Conservation (phyloP, 2,797 vertebrate genomes). For the Eupleurogrammus muticus region DNA sequence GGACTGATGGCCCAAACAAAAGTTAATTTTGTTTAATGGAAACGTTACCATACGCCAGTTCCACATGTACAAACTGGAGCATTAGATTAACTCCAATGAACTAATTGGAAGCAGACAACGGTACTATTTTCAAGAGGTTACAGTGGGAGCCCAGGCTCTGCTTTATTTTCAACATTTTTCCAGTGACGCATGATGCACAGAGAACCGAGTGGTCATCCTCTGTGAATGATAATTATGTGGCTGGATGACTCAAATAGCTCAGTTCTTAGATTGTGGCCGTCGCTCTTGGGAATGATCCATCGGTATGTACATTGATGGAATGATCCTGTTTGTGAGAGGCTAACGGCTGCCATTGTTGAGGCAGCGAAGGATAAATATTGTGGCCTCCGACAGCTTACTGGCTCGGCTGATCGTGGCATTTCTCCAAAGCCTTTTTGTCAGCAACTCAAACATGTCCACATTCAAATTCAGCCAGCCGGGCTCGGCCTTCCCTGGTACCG, state of each 20-base stretch:
- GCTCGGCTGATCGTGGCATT: slow-evolving; percentile 38
- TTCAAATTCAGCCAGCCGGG: slow-evolving; percentile 55
- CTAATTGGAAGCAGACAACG: slow-evolving; percentile 89
- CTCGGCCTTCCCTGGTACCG: slow-evolving; percentile 25
- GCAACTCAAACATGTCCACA: slow-evolving; percentile 63
- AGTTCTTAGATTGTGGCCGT: slow-evolving; percentile 57
- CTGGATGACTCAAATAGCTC: slow-evolving; percentile 72
- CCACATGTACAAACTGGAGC: slow-evolving; percentile 85
- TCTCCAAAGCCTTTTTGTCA: slow-evolving; percentile 57
- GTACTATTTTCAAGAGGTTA: slow-evolving; percentile 73
- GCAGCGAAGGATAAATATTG: slow-evolving; percentile 52
- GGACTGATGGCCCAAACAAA: slow-evolving; percentile 85
- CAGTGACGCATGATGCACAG: slow-evolving; percentile 58
- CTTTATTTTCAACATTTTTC: slow-evolving; percentile 71
- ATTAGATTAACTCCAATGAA: slow-evolving; percentile 86
- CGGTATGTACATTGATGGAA: slow-evolving; percentile 46
- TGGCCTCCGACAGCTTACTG: slow-evolving; percentile 22
- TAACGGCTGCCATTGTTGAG: slow-evolving; percentile 52
- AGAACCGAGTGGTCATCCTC: slow-evolving; percentile 69
- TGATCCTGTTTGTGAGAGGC: slow-evolving; percentile 52
- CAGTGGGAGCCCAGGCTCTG: slow-evolving; percentile 64
- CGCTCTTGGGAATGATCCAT: slow-evolving; percentile 49
- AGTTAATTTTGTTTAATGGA: slow-evolving; percentile 88
- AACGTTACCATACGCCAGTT: slow-evolving; percentile 84
- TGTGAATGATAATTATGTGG: slow-evolving; percentile 73